Evolutionary conservation across 1,140 invertebrate genomes (phyloP).

Genomic region (Drosophila paulistorum): DNA sequence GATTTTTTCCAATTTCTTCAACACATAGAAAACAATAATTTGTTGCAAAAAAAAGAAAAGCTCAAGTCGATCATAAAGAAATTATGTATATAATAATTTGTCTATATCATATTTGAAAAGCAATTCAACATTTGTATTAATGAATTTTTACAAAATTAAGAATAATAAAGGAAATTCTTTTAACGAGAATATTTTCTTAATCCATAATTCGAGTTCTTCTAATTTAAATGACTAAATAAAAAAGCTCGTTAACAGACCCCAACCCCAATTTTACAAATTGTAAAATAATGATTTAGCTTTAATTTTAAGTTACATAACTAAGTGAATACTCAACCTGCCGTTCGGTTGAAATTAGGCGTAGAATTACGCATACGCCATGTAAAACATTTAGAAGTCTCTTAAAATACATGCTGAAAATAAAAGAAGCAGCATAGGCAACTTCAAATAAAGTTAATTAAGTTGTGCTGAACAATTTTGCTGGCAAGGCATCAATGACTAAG

Average conservation of each 20-base stretch:
- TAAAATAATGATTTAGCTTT: background rate
- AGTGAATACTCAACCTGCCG: background rate
- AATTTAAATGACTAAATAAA: no score
- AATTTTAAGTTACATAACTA: background rate
- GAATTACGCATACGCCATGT: constrained; percentile 16
- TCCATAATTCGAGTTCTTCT: no score
- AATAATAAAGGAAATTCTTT: background rate
- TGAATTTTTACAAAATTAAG: no score
- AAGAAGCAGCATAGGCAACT: constrained; percentile 59
- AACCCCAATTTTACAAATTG: no score
- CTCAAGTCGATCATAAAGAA: no score
- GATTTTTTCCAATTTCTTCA: no score
- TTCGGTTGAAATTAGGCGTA: background rate
- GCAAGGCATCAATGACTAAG: constrained; percentile 40
- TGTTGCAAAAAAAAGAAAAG: no score
- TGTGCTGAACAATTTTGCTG: constrained; percentile 66
- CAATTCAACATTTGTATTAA: no score
- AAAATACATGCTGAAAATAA: background rate
- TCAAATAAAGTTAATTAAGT: constrained; percentile 74
- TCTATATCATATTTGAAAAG: no score
- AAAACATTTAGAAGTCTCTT: constrained; percentile 15
- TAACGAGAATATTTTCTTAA: no score
- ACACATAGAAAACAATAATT: no score
- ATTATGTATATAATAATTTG: no score
- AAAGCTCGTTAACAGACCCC: background rate